These are phyloP conservation scores for Lepidochitona cinerea DNA, from an alignment of 2,888 invertebrate genomes.

Conservation along the genomic window DNA sequence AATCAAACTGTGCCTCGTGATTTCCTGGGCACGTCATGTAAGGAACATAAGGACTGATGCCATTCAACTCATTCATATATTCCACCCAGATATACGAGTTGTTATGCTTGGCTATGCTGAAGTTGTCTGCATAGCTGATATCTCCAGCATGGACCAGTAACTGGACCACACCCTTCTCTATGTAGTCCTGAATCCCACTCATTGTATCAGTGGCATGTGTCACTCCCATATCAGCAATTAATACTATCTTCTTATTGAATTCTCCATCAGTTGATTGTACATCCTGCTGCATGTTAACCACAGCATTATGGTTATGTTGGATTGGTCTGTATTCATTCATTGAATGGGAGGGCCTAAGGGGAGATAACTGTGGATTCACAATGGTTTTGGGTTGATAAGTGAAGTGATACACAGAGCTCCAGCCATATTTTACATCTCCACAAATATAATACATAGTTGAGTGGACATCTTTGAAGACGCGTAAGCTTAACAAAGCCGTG, in stretches of 20 bases:
- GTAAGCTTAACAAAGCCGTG: slow-evolving; percentile 21
- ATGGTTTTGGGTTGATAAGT: neutral
- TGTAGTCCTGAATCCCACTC: slow-evolving; percentile 15
- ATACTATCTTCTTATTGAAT: slow-evolving; percentile 17
- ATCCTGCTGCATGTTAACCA: neutral
- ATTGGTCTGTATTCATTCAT: neutral
- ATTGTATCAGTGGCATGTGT: slow-evolving; percentile 27
- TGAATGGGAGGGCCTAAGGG: neutral
- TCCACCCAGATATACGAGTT: slow-evolving; percentile 35
- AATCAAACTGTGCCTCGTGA: slow-evolving; percentile 32
- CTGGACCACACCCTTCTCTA: slow-evolving; percentile 12
- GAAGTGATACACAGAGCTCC: slow-evolving; percentile 19
- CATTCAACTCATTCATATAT: slow-evolving; percentile 31
- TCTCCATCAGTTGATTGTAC: neutral
- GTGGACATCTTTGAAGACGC: neutral
- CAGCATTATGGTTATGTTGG: neutral
- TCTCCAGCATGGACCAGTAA: slow-evolving; percentile 32
- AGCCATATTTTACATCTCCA: slow-evolving; percentile 25
- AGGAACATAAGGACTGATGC: slow-evolving; percentile 27
- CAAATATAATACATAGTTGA: slow-evolving; percentile 22
- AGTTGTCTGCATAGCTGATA: slow-evolving; percentile 33
- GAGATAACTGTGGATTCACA: neutral
- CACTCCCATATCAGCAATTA: slow-evolving; percentile 31
- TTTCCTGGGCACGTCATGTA: slow-evolving; percentile 39
- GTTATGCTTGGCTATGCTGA: slow-evolving; percentile 15